Base-by-base conservation (phyloP, 2,797 vertebrate species). In the Crenichthys baileyi region DNA sequence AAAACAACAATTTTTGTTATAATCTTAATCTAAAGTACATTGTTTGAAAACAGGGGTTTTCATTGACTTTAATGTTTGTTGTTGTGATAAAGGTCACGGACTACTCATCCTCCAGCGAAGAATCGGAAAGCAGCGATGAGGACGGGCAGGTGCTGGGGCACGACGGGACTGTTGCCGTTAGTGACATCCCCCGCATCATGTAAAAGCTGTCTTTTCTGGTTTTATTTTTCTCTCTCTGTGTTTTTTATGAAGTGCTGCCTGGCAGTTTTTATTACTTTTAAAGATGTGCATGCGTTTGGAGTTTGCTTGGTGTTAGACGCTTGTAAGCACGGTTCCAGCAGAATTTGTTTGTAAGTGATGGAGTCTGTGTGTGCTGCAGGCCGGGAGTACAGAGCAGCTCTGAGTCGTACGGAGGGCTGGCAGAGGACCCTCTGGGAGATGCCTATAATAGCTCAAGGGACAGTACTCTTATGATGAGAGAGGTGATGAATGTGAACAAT, bases 121-220 rank as follows among this genome's bases (percentile, higher is more conserved):
- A 98, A 15, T 97, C 97, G 0, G 97, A 98, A 82, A 99, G 98
- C 91, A 99, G 98, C 2, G 98, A 98, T 60, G 98, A 99, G 31
- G 98, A 99, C 0, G 97, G 96, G 12, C 97, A 98, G 81, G 96
- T 96, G 0, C 97, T 98, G 91, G 96, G 96, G 0, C 97, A 98
- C 0, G 98, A 99, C 1, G 98, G 97, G 79, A 99, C 98, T 0
- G 98, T 99, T 86, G 96, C 97, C 1, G 98, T 99, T 88, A 98
- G 96, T n/a, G 97, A 99, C 95, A 98, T 99, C 85, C 98, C 98
- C 56, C 96, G 97, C 86, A 97, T 99, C 90, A 98, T 99, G 98
- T 99, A 93, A 36, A 36, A 95, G 97, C 71, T 8, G n/a, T 56
- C 71, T 15, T 55, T 16, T 78, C 26, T 22, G 31, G 46, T 71